phyloP scores from a whole-genome alignment of 30 jellyfish, hydroid and myxozoan species.

The Sanderia malayensis region DNA sequence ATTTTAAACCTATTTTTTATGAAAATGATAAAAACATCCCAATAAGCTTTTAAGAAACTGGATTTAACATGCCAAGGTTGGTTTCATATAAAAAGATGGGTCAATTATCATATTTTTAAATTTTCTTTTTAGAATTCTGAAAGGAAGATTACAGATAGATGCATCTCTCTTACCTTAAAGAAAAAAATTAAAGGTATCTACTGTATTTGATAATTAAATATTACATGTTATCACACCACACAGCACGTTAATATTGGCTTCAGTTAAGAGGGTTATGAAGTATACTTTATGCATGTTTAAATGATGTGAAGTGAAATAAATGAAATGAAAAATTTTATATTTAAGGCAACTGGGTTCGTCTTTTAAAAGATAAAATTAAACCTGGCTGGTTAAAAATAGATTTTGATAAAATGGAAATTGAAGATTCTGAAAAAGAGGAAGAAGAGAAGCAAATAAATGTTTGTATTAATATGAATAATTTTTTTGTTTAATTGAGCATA shows the following conservation, averaged over 20 bases:
- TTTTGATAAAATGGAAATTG: conserved; percentile 85
- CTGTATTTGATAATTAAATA: no score
- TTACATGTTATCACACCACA: no score
- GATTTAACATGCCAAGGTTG: no score
- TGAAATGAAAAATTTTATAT: no score
- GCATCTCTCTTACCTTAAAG: conserved; percentile 35
- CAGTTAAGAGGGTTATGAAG: no score
- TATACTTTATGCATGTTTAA: no score
- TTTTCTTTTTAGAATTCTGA: conserved; percentile 37
- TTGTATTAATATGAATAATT: background rate
- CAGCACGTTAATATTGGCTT: no score
- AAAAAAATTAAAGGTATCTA: conserved; percentile 52
- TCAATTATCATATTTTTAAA: background rate
- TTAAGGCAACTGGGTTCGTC: conserved; percentile 84
- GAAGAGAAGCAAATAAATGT: conserved; percentile 31
- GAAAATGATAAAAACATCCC: no score
- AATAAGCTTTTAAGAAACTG: no score
- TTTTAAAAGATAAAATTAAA: conserved; percentile 45
- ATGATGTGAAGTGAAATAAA: no score
- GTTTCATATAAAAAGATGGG: no score
- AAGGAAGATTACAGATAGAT: conserved; percentile 59
- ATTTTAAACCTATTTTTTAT: no score
- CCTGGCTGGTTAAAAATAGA: conserved; percentile 98
- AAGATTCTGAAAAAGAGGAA: conserved; percentile 66
- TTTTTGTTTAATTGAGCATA: conserved; percentile 14